These are phyloP conservation scores for Calycopis cecrops DNA, from an alignment of 1,140 invertebrate species.

Conservation along the genomic window DNA sequence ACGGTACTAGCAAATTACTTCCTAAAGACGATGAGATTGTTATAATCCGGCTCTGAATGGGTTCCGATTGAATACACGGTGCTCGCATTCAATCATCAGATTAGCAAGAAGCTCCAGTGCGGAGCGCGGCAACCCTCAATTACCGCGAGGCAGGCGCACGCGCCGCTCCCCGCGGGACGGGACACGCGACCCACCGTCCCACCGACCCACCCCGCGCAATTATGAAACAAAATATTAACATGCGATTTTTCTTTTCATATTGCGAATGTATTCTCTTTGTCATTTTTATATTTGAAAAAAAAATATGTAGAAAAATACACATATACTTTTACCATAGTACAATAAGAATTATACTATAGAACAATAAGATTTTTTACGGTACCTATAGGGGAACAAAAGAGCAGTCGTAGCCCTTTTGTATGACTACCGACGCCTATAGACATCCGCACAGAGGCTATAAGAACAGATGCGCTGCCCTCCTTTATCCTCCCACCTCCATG, in stretches of 20 bases:
- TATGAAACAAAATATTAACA: constrained; percentile 42
- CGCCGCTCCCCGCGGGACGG: constrained; percentile 53
- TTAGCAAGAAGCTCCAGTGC: constrained; percentile 57
- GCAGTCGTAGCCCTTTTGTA: too few relatives aligned
- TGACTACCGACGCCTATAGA: too few relatives aligned
- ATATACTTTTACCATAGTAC: too few relatives aligned
- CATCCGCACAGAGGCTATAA: too few relatives aligned
- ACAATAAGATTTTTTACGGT: too few relatives aligned
- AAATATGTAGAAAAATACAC: too few relatives aligned
- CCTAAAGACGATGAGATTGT: background rate
- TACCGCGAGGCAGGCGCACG: constrained; percentile 48
- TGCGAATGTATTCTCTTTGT: background rate
- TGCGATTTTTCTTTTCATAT: constrained; percentile 20
- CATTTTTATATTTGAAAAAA: too few relatives aligned
- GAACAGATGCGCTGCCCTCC: too few relatives aligned
- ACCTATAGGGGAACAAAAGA: too few relatives aligned
- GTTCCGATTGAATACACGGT: constrained; percentile 44
- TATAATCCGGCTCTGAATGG: constrained; percentile 24
- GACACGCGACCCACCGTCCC: constrained; percentile 62
- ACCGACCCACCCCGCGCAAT: constrained; percentile 54
- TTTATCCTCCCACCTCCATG: too few relatives aligned
- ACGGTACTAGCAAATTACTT: background rate
- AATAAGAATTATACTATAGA: too few relatives aligned
- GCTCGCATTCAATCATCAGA: constrained; percentile 59
- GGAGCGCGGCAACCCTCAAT: constrained; percentile 44